Percentiles rank a stretch among this genome's conserved stretches.
Evolutionary conservation across 2,113 vertebrate genomes (phyloP).

Genomic region (Phodopus roborovskii): DNA sequence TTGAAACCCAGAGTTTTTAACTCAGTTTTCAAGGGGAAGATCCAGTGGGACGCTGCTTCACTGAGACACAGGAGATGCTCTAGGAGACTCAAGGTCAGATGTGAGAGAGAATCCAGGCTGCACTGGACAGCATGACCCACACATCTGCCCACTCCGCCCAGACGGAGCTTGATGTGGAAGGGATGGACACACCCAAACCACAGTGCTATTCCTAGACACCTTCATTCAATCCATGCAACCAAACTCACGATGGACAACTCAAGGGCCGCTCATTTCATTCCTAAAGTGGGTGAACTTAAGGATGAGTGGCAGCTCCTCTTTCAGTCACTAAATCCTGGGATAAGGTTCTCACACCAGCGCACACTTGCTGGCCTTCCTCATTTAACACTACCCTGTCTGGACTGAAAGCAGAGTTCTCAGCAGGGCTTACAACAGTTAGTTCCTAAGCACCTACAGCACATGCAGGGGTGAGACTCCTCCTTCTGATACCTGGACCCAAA

Average conservation of each 20-base stretch:
- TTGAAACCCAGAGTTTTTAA: neutral
- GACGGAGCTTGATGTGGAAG: neutral
- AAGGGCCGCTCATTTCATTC: neutral
- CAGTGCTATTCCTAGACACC: neutral
- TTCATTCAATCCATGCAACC: neutral
- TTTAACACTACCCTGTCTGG: neutral
- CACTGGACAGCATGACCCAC: neutral
- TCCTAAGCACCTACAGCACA: slow-evolving; percentile 81
- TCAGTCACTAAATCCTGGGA: neutral
- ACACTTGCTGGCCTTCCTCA: neutral
- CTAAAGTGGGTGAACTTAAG: neutral
- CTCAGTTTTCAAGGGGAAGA: neutral
- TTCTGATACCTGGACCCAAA: slow-evolving; percentile 98
- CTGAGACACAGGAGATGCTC: neutral
- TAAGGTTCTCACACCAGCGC: neutral
- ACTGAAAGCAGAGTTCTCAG: slow-evolving; percentile 35
- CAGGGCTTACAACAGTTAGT: slow-evolving; percentile 80
- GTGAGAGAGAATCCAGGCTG: neutral
- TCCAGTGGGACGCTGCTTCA: neutral
- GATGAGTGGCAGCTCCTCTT: neutral
- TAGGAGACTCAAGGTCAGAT: neutral
- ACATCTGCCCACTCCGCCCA: neutral
- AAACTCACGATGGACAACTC: accelerated
- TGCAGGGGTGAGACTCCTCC: slow-evolving; percentile 83
- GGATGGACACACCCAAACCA: neutral